These are phyloP conservation scores for Galbula dea DNA, from an alignment of 2,113 vertebrate genomes.

Conservation along the genomic window DNA sequence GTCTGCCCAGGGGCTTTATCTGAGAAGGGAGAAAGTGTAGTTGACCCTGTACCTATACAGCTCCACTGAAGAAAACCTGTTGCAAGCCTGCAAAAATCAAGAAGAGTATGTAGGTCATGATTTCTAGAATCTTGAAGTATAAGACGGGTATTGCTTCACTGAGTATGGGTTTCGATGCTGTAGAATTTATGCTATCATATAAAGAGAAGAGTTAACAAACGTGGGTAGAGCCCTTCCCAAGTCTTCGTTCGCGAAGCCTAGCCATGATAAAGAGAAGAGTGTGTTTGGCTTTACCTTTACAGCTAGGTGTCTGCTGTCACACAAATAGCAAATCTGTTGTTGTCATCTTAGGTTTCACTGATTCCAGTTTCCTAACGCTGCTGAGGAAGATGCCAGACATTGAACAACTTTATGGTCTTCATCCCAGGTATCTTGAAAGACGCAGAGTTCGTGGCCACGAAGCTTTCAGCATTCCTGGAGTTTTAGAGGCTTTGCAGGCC, in stretches of 20 bases:
- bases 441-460: conserved; percentile 93
- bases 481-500: conserved; percentile 93
- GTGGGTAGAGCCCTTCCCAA: no score
- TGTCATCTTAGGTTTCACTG: conserved; percentile 89
- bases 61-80: background rate
- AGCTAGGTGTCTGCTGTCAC: background rate
- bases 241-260: no score
- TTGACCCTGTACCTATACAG: background rate
- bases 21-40: background rate
- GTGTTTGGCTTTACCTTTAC: conserved; percentile 4
- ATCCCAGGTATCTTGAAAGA: conserved; percentile 93
- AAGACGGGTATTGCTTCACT: background rate
- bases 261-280: no score
- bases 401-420: conserved; percentile 96
- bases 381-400: conserved; percentile 98
- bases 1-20: background rate
- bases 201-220: no score
- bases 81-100: background rate
- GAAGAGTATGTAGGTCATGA: background rate
- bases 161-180: background rate
- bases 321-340: conserved; percentile 49
- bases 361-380: conserved; percentile 92
- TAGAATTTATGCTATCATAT: background rate
- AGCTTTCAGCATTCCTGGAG: conserved; percentile 97
- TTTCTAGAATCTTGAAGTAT: background rate